Base-by-base conservation (phyloP, 2,888 invertebrate species). In the Crematogaster levior region DNA sequence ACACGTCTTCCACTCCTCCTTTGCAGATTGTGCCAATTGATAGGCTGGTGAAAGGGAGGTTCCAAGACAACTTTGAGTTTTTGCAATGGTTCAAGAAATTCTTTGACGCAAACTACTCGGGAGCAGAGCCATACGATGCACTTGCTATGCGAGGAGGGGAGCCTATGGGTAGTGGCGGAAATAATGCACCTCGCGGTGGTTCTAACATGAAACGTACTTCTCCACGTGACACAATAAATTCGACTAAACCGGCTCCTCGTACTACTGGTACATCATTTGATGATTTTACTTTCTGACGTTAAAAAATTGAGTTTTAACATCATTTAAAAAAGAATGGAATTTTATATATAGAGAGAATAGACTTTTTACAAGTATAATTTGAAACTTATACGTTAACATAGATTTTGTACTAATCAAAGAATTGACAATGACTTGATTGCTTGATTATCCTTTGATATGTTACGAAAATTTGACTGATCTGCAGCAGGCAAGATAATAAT, bases 71-170 rank as follows among this genome's bases (percentile, higher is more conserved):
- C 96, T 99, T 99, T 96, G 99, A 99, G 95, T 99, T 99, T 96
- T 97, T 99, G 93, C 99, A 99, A 96, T 99, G 99, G 99, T 99
- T 99, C 96, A 99, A 99, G 96, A 99, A 99, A 95, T 99, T 99
- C 96, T 99, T 99, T 96, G 99, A 99, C 95, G 99, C 99, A 93
- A 99, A 99, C 96, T 99, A 98, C 96, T 97, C 97, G 95, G 99
- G 98, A 94, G 96, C 97, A 93, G 98, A 98, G 89, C 90, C 91
- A 66, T 99, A 99, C 95, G 98, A 99, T 95, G 97, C 99, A 82
- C 95, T 98, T 93, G 96, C 96, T 88, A 97, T 97, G 93, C 96
- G 99, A 91, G 97, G 97, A 93, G 98, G 98, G 91, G 97, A 98
- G 94, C 96, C 96, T 79, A 97, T 98, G 97, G 98, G 98, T 91